Percentiles rank a stretch among this genome's conserved stretches.
phyloP scores from a whole-genome alignment of 2,797 vertebrate genomes.

The Hirundo rustica region DNA sequence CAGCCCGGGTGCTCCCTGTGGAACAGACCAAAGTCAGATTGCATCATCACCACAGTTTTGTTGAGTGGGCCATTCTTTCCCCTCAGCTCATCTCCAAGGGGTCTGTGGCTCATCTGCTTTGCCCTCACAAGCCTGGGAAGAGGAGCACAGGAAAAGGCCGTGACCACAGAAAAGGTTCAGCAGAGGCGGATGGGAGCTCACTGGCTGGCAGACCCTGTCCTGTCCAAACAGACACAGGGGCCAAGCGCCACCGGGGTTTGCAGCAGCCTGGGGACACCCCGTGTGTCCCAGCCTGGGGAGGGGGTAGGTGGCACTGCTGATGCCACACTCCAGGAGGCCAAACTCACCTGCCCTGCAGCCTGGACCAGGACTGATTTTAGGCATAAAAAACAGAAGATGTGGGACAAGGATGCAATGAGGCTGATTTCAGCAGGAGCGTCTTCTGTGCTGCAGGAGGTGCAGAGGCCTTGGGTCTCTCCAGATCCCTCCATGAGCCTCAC shows the following conservation, averaged over 20 bases:
- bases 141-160: accelerated
- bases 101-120: background rate
- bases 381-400: background rate
- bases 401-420: background rate
- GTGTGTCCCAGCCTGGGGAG: background rate
- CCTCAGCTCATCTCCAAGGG: background rate
- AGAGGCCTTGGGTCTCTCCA: background rate
- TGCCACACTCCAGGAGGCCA: background rate
- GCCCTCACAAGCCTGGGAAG: background rate
- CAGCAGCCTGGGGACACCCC: background rate
- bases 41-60: background rate
- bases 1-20: background rate
- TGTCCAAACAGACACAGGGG: accelerated
- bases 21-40: background rate
- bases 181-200: background rate
- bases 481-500: background rate
- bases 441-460: background rate
- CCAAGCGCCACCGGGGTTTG: background rate
- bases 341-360: background rate
- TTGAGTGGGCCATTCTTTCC: background rate
- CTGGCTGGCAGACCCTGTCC: background rate
- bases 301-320: background rate
- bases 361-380: background rate
- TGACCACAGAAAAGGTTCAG: background rate
- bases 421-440: background rate